Percentiles rank a stretch among this genome's conserved stretches.
These are phyloP conservation scores for Sebastes jordani DNA, from an alignment of 2,797 vertebrate species.

Conservation along the genomic window DNA sequence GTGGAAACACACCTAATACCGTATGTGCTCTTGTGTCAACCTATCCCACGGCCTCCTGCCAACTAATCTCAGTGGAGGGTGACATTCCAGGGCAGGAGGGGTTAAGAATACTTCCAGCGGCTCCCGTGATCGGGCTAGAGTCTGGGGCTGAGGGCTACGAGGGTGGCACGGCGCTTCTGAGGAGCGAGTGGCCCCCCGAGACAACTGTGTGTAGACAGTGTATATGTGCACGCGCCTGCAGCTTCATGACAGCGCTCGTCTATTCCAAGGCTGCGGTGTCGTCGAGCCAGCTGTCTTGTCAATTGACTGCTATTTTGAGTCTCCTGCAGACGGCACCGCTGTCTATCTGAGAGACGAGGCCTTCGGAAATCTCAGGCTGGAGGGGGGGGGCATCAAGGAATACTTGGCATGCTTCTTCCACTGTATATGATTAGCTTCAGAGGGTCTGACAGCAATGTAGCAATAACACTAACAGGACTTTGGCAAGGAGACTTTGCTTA, in stretches of 20 bases:
- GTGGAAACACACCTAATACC: constrained; percentile 19
- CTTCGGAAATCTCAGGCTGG: constrained; percentile 28
- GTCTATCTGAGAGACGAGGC: constrained; percentile 51
- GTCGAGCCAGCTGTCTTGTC: constrained; percentile 84
- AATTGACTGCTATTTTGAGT: constrained; percentile 86
- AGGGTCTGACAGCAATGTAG: constrained; percentile 31
- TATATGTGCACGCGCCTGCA: constrained; percentile 47
- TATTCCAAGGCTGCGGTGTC: constrained; percentile 74
- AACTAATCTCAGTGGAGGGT: constrained; percentile 67
- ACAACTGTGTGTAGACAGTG: constrained; percentile 49
- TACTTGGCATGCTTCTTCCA: constrained; percentile 49
- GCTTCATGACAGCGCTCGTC: constrained; percentile 65
- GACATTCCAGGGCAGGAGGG: constrained; percentile 78
- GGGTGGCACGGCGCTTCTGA: constrained; percentile 20
- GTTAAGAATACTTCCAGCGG: constrained; percentile 80
- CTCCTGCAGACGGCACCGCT: constrained; percentile 76
- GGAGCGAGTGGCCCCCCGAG: constrained; percentile 36
- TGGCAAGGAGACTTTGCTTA: neutral
- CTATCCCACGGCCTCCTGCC: constrained; percentile 46
- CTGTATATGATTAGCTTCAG: constrained; percentile 42
- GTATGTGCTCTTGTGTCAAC: constrained; percentile 15
- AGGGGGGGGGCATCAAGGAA: neutral
- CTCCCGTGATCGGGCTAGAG: constrained; percentile 39
- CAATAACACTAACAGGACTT: constrained; percentile 6
- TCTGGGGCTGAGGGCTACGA: constrained; percentile 1